Conservation (phyloP, 1,140 invertebrate genomes). For the Zaprionus camerounensis region DNA sequence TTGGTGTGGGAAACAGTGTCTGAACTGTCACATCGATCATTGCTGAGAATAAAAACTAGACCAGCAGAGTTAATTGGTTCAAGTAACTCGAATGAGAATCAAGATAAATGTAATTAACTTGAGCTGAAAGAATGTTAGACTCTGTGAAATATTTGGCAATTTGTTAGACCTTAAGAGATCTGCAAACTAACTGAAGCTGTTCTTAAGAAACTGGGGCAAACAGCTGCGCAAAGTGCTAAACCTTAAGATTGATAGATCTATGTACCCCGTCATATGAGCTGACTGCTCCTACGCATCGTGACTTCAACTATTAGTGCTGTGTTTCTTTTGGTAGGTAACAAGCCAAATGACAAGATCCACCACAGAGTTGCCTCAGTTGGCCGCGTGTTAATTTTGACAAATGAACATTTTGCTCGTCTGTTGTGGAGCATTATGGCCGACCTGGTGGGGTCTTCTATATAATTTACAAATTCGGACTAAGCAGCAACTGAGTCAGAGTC, state of each 20-base stretch:
- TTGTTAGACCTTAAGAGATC: background rate
- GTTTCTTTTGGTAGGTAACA: background rate
- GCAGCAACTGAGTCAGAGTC: slow-evolving; percentile 27
- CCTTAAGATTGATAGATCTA: background rate
- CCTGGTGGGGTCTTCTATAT: slow-evolving; percentile 51
- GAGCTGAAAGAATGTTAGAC: background rate
- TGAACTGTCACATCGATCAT: background rate
- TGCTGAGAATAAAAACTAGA: background rate
- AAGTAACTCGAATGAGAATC: background rate
- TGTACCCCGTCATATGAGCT: slow-evolving; percentile 2
- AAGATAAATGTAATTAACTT: background rate
- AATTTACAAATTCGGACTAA: slow-evolving; percentile 75
- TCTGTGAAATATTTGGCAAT: background rate
- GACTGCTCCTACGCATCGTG: slow-evolving; percentile 44
- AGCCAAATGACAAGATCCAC: slow-evolving; percentile 18
- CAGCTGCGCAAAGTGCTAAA: background rate
- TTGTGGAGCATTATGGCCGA: slow-evolving; percentile 52
- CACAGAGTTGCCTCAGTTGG: background rate
- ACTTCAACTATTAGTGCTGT: slow-evolving; percentile 16
- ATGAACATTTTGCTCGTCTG: slow-evolving; percentile 73
- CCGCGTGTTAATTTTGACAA: slow-evolving; percentile 79
- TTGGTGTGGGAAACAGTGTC: slow-evolving; percentile 9
- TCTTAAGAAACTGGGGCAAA: background rate
- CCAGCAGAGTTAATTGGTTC: background rate
- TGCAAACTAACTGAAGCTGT: background rate